Evolutionary conservation across 2,888 invertebrate genomes (phyloP).

Genomic region (Panzeria rudis): DNA sequence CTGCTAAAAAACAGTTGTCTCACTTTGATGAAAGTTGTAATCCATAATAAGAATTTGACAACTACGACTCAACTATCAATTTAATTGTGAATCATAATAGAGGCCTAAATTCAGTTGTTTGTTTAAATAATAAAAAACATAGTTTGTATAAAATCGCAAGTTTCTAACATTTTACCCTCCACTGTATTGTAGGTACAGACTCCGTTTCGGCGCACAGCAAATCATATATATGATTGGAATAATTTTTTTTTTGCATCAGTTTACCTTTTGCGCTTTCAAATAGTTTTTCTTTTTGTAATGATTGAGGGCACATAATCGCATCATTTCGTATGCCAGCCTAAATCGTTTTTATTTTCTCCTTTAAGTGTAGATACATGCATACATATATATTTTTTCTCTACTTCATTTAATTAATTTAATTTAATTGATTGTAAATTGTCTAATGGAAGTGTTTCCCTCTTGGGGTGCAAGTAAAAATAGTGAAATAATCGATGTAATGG

Average conservation of each 20-base stretch:
- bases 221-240: constrained; percentile 23
- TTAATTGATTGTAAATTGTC: constrained; percentile 71
- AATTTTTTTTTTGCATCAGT: constrained; percentile 12
- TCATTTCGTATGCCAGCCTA: constrained; percentile 28
- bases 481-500: constrained; percentile 33
- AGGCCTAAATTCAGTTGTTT: no score
- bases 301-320: constrained; percentile 26
- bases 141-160: neutral
- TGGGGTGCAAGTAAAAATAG: constrained; percentile 33
- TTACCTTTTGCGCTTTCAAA: constrained; percentile 34
- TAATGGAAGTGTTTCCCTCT: constrained; percentile 51
- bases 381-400: constrained; percentile 5
- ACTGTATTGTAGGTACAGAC: neutral
- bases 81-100: no score
- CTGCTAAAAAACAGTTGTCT: no score
- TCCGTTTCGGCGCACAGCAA: neutral
- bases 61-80: no score
- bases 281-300: constrained; percentile 16
- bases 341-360: constrained; percentile 38
- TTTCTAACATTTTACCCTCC: neutral
- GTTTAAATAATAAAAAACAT: no score
- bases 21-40: no score
- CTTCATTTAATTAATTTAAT: constrained; percentile 69
- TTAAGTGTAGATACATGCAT: neutral
- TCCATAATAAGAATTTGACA: no score